These are phyloP conservation scores for Gymnopithys bicolor DNA, from an alignment of 2,797 vertebrate species.

Conservation along the genomic window DNA sequence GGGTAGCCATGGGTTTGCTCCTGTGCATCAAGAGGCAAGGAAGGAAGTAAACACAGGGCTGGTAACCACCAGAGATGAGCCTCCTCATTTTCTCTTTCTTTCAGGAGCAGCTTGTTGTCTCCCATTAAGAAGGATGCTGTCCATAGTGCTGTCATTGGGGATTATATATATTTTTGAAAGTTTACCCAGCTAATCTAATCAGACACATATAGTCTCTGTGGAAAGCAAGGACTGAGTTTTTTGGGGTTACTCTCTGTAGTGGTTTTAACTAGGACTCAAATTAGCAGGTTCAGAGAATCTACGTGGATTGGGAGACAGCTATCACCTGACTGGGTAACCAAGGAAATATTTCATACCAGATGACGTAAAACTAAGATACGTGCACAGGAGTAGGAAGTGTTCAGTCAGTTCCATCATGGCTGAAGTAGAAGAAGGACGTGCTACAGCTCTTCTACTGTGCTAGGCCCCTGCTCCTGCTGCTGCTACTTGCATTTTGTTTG, in stretches of 20 bases:
- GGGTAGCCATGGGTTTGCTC: background rate
- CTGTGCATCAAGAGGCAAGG: background rate
- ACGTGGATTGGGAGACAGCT: no score
- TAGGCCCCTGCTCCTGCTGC: no score
- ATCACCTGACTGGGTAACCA: no score
- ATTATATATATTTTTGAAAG: background rate
- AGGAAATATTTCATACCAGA: no score
- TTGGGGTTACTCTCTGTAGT: background rate
- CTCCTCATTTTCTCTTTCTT: background rate
- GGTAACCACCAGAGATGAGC: background rate
- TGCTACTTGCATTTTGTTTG: no score
- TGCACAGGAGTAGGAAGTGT: no score
- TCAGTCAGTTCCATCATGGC: no score
- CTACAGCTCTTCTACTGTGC: no score
- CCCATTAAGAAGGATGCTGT: background rate
- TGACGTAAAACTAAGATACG: no score
- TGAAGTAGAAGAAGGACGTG: no score
- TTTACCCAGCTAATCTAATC: background rate
- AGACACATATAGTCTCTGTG: background rate
- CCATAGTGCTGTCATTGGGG: background rate
- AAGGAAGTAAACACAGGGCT: background rate
- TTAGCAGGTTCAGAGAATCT: no score
- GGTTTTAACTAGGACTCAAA: no score
- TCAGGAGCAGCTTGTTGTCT: background rate
- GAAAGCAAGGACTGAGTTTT: background rate